Evolutionary conservation across 1,140 invertebrate genomes (phyloP), one percentile per base, ranked within the genome.

Genomic region (Calycopis cecrops): DNA sequence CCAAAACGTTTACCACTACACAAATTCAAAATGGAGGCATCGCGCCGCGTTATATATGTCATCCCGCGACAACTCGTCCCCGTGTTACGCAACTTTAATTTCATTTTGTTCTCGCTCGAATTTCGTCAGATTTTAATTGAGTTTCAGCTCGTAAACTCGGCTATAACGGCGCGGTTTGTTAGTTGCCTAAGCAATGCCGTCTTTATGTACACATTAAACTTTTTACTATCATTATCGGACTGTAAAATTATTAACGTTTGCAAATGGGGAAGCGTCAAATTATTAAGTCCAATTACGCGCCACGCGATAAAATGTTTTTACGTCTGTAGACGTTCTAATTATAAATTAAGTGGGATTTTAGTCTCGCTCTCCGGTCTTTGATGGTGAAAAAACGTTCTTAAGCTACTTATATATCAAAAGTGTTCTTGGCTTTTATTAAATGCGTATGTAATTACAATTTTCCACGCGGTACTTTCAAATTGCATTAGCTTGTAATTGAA

Each of bases 271-370:
- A 59, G 65, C 33, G 38, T 60, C 66, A 74, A 79, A 83, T 78
- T 80, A 74, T 81, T 84, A 75, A 81, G 75, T 78, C 69, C 49
- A 62, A 67, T 79, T 81, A 81, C 79, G 76, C 73, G 66, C 65
- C 66, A 65, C 59, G 53, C 65, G 68, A 72, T 80, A 79, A 83
- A 73, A 56, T 65, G 62, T 76, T 80, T 78, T 79, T 79, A 80
- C 73, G 63, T 66, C 63, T 76, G 68, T 62, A 63, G 67, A 69
- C 66, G 64, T 72, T 79, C 76, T 77, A 65, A 74, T 78, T 76
- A 69, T 75, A 73, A 76, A 73, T 72, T 74, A 67, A 69, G 69
- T 67, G 63, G 63, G 62, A 67, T 73, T 75, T 71, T 62, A 67
- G 68, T 59, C 60, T 57, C 63, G 62, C 57, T 59, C 47, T 67